A percentile compares a stretch with the other conserved stretches of the same genome.
phyloP scores from a whole-genome alignment of 2,113 vertebrate genomes.

The Lathamus discolor region DNA sequence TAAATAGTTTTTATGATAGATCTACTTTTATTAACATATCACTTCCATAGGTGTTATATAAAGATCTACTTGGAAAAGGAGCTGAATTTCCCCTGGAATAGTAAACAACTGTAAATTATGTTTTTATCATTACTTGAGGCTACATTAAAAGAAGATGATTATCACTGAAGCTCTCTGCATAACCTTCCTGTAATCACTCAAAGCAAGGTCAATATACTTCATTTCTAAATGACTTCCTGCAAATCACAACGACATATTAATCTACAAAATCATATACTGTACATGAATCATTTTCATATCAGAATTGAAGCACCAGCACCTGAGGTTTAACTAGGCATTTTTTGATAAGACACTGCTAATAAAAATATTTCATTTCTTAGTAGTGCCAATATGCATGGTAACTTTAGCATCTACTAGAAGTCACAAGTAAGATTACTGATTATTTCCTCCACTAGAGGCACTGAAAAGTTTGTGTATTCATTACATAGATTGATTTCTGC shows the following conservation, averaged over 20 bases:
- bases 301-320: neutral
- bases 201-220: neutral
- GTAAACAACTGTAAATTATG: neutral
- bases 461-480: neutral
- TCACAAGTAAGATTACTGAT: neutral
- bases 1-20: neutral
- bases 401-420: neutral
- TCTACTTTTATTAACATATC: neutral
- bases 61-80: slow-evolving; percentile 41
- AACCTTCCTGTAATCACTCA: neutral
- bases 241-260: slow-evolving; percentile 10
- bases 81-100: slow-evolving; percentile 48
- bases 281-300: neutral
- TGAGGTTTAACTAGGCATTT: neutral
- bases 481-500: neutral
- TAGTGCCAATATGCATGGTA: neutral
- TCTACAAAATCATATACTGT: neutral
- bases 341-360: neutral
- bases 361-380: neutral
- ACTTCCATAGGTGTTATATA: neutral
- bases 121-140: neutral
- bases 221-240: slow-evolving; percentile 17
- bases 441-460: neutral
- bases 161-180: neutral
- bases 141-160: neutral